Evolutionary conservation across 2,888 invertebrate species (phyloP), one percentile per base, ranked within the genome.

Genomic region (Catocala fraxini): DNA sequence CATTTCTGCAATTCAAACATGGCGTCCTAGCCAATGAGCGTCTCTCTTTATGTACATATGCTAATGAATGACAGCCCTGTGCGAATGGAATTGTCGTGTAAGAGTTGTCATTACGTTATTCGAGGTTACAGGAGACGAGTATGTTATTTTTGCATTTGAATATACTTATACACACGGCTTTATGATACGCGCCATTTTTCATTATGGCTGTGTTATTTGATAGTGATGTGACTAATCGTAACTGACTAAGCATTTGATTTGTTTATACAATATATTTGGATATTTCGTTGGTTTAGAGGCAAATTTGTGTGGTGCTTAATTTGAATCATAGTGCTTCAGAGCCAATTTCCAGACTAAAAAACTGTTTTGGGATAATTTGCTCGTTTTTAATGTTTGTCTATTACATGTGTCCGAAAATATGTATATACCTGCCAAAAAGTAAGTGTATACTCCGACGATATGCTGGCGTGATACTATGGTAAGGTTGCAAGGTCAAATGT

Each of bases 61-160:
- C 84, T 93, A 93, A 93, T 92, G 90, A 91, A 89, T 89, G 92
- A 88, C 91, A 91, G 82, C 86, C 87, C 90, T 89, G 79, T 71
- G 84, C 85, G 89, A 92, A 93, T 93, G 93, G 93, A 89, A 92
- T 92, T 92, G 91, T 93, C 93, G 85, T 93, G 93, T 93, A 85
- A 89, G 92, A 88, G 89, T 78, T 89, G 90, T 86, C 92, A 90
- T 89, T 89, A 88, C 79, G 79, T 84, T 88, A 86, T 82, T 83
- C 82, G 82, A 84, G 83, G 85, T 85, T 83, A 82, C 79, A 71
- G 69, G 79, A 76, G 81, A 82, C 73, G 76, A 66, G 80, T 82
- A 80, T 88, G 87, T 85, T 88, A 85, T 89, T 91, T 89, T 90
- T 86, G 80, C 84, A 82, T 85, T 82, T 83, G 71, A 84, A 85